These are phyloP conservation scores for Triplophysa siluroides DNA, from an alignment of 2,113 vertebrate species.

Conservation along the genomic window DNA sequence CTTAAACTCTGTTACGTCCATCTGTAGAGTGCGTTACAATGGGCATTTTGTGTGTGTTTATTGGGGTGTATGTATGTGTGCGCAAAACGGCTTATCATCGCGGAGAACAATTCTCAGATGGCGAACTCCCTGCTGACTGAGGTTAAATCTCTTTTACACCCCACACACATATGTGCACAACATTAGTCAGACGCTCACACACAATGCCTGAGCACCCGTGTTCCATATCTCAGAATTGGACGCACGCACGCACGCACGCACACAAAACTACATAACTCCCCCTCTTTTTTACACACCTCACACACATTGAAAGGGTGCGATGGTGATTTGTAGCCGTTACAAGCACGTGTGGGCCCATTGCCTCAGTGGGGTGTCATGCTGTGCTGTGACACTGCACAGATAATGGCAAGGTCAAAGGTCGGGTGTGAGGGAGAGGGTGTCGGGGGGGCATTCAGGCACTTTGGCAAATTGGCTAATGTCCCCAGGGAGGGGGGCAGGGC, in stretches of 20 bases:
- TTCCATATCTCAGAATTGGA: constrained; percentile 28
- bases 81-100: constrained; percentile 18
- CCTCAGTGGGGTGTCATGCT: constrained; percentile 40
- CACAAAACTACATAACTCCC: constrained; percentile 17
- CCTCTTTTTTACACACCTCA: constrained; percentile 8
- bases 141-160: constrained; percentile 36
- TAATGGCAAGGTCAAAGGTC: constrained; percentile 56
- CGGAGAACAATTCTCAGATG: constrained; percentile 36
- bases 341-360: constrained; percentile 35
- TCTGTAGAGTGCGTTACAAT: constrained; percentile 32
- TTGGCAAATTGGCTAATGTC: constrained; percentile 58
- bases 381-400: constrained; percentile 50
- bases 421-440: constrained; percentile 45
- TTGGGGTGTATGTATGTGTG: not conserved
- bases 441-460: constrained; percentile 42
- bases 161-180: constrained; percentile 27
- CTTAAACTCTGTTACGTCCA: constrained; percentile 39
- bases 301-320: constrained; percentile 15
- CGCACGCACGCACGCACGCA: not conserved
- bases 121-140: constrained; percentile 12
- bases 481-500: constrained; percentile 44
- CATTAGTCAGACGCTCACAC: constrained; percentile 27
- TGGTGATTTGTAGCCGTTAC: constrained; percentile 46
- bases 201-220: not conserved
- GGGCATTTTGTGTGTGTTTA: constrained; percentile 33